Percentiles rank a stretch among this genome's conserved stretches.
phyloP scores from a whole-genome alignment of 1,140 invertebrate species.

The Eueides isabella region DNA sequence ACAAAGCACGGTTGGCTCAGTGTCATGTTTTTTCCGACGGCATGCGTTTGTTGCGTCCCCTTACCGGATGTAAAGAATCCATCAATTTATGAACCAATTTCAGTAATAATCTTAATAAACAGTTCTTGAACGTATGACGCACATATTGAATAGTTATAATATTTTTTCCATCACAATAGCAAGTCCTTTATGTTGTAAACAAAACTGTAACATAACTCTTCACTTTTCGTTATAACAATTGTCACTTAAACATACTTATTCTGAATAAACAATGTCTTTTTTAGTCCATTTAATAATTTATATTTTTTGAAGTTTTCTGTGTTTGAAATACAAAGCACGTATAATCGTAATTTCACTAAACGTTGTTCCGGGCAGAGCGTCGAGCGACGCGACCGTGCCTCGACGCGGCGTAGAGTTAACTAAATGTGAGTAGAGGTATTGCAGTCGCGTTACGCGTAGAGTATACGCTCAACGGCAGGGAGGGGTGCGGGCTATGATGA shows the following conservation, averaged over 20 bases:
- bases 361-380: conserved; percentile 65
- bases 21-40: conserved; percentile 81
- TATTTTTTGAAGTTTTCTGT: neutral
- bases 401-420: conserved; percentile 74
- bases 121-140: conserved; percentile 59
- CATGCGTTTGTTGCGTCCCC: conserved; percentile 72
- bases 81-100: conserved; percentile 79
- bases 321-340: conserved; percentile 38
- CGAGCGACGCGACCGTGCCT: conserved; percentile 71
- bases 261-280: conserved; percentile 14
- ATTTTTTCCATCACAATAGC: conserved; percentile 52
- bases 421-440: conserved; percentile 73
- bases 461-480: conserved; percentile 62
- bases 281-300: neutral
- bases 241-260: conserved; percentile 16
- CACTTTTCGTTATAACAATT: conserved; percentile 32
- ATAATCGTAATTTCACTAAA: conserved; percentile 71
- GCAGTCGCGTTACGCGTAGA: conserved; percentile 74
- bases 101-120: conserved; percentile 62
- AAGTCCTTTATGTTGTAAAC: conserved; percentile 49
- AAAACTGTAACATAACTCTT: conserved; percentile 56
- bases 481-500: conserved; percentile 61
- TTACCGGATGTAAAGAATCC: conserved; percentile 77
- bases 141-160: conserved; percentile 56
- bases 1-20: conserved; percentile 73